phyloP scores from a whole-genome alignment of 2,797 vertebrate genomes.

The Martes flavigula region DNA sequence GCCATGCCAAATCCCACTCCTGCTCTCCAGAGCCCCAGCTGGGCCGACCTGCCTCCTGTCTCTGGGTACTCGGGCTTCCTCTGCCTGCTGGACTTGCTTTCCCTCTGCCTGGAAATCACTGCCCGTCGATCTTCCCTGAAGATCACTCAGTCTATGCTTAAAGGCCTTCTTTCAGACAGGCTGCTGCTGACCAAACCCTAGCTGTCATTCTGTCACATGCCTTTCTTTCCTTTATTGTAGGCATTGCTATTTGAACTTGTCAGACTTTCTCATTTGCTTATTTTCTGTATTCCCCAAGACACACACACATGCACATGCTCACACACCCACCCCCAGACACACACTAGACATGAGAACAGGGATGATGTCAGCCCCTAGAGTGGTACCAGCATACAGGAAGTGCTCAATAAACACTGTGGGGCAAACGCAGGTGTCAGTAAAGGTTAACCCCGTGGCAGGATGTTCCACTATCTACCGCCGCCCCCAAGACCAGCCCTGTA shows the following conservation, averaged over 20 bases:
- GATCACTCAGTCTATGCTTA: background rate
- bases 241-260: background rate
- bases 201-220: background rate
- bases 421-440: background rate
- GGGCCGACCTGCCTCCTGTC: rapidly evolving
- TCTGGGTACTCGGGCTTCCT: background rate
- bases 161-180: background rate
- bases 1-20: background rate
- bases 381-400: background rate
- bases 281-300: background rate
- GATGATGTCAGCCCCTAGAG: background rate
- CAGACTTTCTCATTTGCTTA: background rate
- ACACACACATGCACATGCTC: background rate
- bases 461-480: background rate
- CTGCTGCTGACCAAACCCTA: background rate
- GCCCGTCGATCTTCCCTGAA: background rate
- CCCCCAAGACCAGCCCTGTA: background rate
- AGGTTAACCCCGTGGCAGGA: background rate
- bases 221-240: background rate
- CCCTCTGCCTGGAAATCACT: background rate
- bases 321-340: background rate
- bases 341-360: background rate
- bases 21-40: background rate
- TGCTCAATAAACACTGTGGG: background rate
- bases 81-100: background rate